Base-by-base conservation (phyloP, 2,888 invertebrate species). In the Drosophila colorata region DNA sequence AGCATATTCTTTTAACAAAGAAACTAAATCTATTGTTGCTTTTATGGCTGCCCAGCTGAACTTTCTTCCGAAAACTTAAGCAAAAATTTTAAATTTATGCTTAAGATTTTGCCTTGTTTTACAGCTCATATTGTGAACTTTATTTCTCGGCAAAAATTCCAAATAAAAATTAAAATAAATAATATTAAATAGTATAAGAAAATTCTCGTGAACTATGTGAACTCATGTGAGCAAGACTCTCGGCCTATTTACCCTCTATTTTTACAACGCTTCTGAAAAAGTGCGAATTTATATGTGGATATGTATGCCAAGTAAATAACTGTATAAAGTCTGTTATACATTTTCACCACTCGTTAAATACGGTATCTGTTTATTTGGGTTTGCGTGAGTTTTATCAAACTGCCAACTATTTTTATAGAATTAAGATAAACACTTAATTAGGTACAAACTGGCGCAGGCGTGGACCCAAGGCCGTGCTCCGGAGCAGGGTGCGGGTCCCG, bases 351-450 rank as follows among this genome's bases (percentile, higher is more conserved):
- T 25, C 18, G 43, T 33, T 16, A 28, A 63, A 46, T 14, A 33
- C 20, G 43, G 51, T 67, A 49, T 40, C 33, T 56, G 56, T 70
- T 51, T 51, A 61, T 70, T 38, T 57, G 38, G 48, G 44, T 49
- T 43, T 20, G 18, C 44, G 46, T 59, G 60, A 41, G 59, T 67
- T 69, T 79, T 79, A 72, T 86, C 72, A 68, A 67, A 40, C 53
- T 58, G 80, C 61, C 69, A 80, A 68, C 61, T 68, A 64, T 79
- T 70, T 84, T 67, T 74, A 82, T 80, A 52, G 63, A 88, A 83
- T 73, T 83, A 69, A 83, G 88, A 86, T 88, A 83, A 83, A 86
- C 69, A 80, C 80, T 76, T 88, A 86, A 88, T 88, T 82, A 79
- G 72, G 49, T 60, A 63, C 69, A 43, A 59, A 53, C 58, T 28